A percentile compares a stretch with the other conserved stretches of the same genome.
These are phyloP conservation scores for Stenodera caucasica DNA, from an alignment of 2,888 invertebrate genomes.

Conservation along the genomic window DNA sequence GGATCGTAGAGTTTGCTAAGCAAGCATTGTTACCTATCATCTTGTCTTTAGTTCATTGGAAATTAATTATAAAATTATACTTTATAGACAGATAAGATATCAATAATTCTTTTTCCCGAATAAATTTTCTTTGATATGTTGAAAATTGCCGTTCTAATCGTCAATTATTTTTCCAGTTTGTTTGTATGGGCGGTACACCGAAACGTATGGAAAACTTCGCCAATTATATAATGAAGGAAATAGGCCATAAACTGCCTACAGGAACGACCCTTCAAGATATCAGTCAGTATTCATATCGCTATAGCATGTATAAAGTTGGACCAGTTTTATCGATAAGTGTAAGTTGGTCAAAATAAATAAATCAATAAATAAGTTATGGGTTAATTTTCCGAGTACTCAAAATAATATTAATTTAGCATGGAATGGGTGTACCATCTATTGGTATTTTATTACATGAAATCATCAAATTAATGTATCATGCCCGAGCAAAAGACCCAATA, in stretches of 20 bases:
- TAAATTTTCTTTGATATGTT: background rate
- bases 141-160: background rate
- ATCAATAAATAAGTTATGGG: too few relatives aligned
- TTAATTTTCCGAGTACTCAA: background rate
- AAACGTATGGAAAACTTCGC: slow-evolving; percentile 94
- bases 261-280: slow-evolving; percentile 88
- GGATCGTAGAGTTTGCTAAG: too few relatives aligned
- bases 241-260: slow-evolving; percentile 85
- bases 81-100: too few relatives aligned
- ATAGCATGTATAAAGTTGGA: slow-evolving; percentile 95
- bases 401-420: slow-evolving; percentile 70
- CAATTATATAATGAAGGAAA: slow-evolving; percentile 85
- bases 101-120: background rate
- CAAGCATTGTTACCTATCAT: too few relatives aligned
- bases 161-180: slow-evolving; percentile 69
- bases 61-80: too few relatives aligned
- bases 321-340: slow-evolving; percentile 84
- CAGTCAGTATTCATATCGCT: slow-evolving; percentile 88
- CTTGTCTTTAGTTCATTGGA: too few relatives aligned
- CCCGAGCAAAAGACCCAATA: slow-evolving; percentile 82
- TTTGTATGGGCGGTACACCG: slow-evolving; percentile 96
- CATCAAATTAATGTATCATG: slow-evolving; percentile 95
- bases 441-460: slow-evolving; percentile 94
- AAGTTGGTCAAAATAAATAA: too few relatives aligned
- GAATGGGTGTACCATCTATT: slow-evolving; percentile 97